Conservation (phyloP, 2,888 invertebrate species). For the Crioceris asparagi region DNA sequence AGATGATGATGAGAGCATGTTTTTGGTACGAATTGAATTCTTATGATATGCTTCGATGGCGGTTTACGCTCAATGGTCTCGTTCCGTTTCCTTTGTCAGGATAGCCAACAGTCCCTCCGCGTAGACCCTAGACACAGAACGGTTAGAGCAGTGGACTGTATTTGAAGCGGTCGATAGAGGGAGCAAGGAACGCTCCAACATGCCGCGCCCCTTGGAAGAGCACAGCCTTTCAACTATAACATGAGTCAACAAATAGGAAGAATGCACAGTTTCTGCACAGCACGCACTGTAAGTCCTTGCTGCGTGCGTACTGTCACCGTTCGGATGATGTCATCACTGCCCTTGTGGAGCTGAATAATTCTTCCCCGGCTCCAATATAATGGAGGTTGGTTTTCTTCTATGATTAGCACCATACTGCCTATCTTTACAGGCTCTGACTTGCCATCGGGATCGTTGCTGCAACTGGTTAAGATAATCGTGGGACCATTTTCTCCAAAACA, state of each 20-base stretch:
- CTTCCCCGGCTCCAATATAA: constrained; percentile 10
- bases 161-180: no score
- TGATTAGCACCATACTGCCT: constrained; percentile 9
- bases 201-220: constrained; percentile 4
- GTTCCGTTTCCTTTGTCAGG: no score
- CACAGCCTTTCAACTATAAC: constrained; percentile 1
- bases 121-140: no score
- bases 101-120: no score
- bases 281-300: constrained; percentile 7
- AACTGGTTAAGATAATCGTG: constrained; percentile 10
- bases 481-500: constrained; percentile 13
- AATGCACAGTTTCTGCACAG: constrained; percentile 7
- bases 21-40: no score
- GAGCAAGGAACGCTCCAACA: constrained; percentile 1
- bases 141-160: no score
- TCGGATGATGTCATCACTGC: constrained; percentile 11
- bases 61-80: no score
- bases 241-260: constrained; percentile 1
- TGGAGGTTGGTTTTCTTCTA: constrained; percentile 13
- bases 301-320: constrained; percentile 7
- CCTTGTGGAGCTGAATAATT: constrained; percentile 10
- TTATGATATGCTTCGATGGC: no score
- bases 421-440: not conserved
- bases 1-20: no score
- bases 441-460: constrained; percentile 10